Base-by-base conservation (phyloP, 2,797 vertebrate species). In the Rhinophrynus dorsalis region DNA sequence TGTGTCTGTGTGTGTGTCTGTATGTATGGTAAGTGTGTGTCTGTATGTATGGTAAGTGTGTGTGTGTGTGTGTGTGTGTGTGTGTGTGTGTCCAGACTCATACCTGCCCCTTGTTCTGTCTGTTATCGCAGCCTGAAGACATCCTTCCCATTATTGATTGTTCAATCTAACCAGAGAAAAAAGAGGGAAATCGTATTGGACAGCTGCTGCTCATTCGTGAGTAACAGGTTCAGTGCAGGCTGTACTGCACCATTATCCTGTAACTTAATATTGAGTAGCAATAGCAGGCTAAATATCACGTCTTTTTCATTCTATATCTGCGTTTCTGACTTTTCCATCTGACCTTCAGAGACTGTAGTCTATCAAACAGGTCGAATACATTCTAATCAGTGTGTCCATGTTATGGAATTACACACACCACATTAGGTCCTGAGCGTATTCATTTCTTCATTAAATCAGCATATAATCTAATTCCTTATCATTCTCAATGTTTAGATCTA, bases 151-250 rank as follows among this genome's bases (percentile, higher is more conserved):
- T 15, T 90, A 92, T 92, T 88, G 91, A 94, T 92, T 85, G 68
- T 56, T 47, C 51, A 76, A 80, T 80, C 76, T 80, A 81, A 83
- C 85, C 77, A 67, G 79, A 81, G 81, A 64, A 48, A n/a, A 62
- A 77, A 87, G 90, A 92, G 80, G 83, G 75, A 83, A 85, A 94
- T 91, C 78, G 78, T 79, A 88, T 86, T 82, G 83, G 91, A 93
- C 89, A 86, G 90, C 65, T 70, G 83, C 81, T 84, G 88, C 84
- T 93, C 91, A 92, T 75, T 90, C 90, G 85, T 86, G 80, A 92
- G 78, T 89, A 92, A 93, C 84, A 72, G 84, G 86, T 87, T 91
- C 88, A 88, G 79, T 37, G 42, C 84, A 85, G 79, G 82, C 76
- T 74, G 69, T 78, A 82, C 83, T 79, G 82, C 74, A 59, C 82